Evolutionary conservation across 2,888 invertebrate species (phyloP).

Genomic region (Acleris laterana): DNA sequence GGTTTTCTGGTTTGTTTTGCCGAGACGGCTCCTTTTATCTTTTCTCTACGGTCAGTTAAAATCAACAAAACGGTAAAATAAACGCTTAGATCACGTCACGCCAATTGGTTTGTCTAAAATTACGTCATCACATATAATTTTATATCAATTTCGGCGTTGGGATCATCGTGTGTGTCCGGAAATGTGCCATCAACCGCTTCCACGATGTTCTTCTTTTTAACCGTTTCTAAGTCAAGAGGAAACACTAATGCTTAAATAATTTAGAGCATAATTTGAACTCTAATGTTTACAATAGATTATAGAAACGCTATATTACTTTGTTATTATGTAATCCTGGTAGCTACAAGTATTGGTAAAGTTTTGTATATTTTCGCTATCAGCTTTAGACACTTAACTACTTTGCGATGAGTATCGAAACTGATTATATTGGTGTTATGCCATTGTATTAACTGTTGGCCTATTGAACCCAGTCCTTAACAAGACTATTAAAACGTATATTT

Average conservation of each 20-base stretch:
- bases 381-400: too few species aligned
- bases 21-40: slow-evolving; percentile 17
- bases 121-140: slow-evolving; percentile 46
- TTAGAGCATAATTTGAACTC: slow-evolving; percentile 46
- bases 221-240: slow-evolving; percentile 47
- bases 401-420: too few species aligned
- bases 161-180: slow-evolving; percentile 70
- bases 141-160: slow-evolving; percentile 44
- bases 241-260: slow-evolving; percentile 69
- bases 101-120: slow-evolving; percentile 33
- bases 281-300: slow-evolving; percentile 28
- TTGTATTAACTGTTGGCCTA: slow-evolving; percentile 23
- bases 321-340: too few species aligned
- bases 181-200: slow-evolving; percentile 52
- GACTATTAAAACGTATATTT: slow-evolving; percentile 30
- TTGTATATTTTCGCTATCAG: too few species aligned
- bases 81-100: slow-evolving; percentile 31
- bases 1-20: slow-evolving; percentile 10
- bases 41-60: slow-evolving; percentile 17
- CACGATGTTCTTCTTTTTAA: slow-evolving; percentile 56
- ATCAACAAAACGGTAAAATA: slow-evolving; percentile 28
- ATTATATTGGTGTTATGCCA: slow-evolving; percentile 6
- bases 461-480: neutral
- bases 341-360: too few species aligned
- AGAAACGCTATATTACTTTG: slow-evolving; percentile 15